phyloP scores from a whole-genome alignment of 2,888 invertebrate genomes.

The Drosophila sordidula region DNA sequence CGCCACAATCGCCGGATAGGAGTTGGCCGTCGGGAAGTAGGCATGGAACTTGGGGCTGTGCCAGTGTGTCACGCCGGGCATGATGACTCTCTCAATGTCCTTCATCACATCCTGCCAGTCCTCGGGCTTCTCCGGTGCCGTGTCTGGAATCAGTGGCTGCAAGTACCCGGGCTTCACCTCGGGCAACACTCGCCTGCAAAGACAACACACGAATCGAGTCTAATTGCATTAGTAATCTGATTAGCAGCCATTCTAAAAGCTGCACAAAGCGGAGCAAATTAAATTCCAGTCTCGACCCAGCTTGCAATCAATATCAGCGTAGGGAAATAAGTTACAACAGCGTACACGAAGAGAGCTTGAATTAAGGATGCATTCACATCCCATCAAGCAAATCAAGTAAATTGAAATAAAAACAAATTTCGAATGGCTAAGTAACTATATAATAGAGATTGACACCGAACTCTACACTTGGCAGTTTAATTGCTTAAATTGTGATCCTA shows the following conservation, averaged over 20 bases:
- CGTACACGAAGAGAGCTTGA: background rate
- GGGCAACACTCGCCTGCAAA: slow-evolving; percentile 92
- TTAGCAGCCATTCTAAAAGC: slow-evolving; percentile 38
- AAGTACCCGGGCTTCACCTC: slow-evolving; percentile 97
- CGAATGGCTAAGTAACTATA: background rate
- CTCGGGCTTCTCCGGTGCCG: slow-evolving; percentile 94
- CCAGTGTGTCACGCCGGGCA: slow-evolving; percentile 99
- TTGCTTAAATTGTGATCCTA: too few relatives aligned
- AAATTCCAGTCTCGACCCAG: slow-evolving; percentile 19
- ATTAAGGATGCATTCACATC: background rate
- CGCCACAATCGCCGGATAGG: slow-evolving; percentile 96
- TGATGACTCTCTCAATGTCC: slow-evolving; percentile 97
- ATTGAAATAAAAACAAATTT: background rate
- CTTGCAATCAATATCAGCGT: slow-evolving; percentile 27
- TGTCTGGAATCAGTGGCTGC: slow-evolving; percentile 92
- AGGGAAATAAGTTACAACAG: background rate
- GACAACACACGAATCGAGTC: background rate
- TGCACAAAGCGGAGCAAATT: slow-evolving; percentile 49
- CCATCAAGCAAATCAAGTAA: background rate
- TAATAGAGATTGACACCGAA: background rate
- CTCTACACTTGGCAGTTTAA: too few relatives aligned
- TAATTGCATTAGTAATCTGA: slow-evolving; percentile 50
- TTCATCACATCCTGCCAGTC: slow-evolving; percentile 96
- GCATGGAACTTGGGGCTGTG: slow-evolving; percentile 98
- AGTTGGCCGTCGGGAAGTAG: slow-evolving; percentile 97